Percentiles rank a stretch among this genome's conserved stretches.
These are phyloP conservation scores for Leptinotarsa juncta DNA, from an alignment of 2,888 invertebrate genomes.

Conservation along the genomic window DNA sequence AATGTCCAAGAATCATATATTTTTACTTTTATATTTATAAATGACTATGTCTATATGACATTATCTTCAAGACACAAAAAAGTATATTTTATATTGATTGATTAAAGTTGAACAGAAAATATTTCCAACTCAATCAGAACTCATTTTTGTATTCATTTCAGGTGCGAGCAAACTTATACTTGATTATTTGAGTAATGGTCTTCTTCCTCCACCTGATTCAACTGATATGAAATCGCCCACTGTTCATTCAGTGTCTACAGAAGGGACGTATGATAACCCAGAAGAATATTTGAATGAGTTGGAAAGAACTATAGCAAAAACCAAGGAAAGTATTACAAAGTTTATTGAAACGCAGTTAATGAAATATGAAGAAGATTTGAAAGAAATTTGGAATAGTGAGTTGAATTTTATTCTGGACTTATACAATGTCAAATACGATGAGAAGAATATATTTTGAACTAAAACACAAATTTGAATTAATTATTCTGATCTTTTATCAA, in stretches of 20 bases:
- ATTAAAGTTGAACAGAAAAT: not conserved
- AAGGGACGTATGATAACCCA: conserved; percentile 15
- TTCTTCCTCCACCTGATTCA: not conserved
- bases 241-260: conserved; percentile 1
- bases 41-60: no score
- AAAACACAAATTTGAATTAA: not conserved
- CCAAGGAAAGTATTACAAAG: conserved; percentile 36
- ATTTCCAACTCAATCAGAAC: not conserved
- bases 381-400: conserved; percentile 51
- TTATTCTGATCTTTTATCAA: conserved; percentile 4
- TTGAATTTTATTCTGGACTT: conserved; percentile 50
- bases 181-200: conserved; percentile 11
- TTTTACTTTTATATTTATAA: no score
- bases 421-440: conserved; percentile 55
- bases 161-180: conserved; percentile 20
- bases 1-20: no score
- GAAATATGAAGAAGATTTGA: conserved; percentile 42
- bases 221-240: not conserved
- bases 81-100: no score
- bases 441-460: conserved; percentile 29
- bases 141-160: conserved; percentile 15
- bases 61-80: no score
- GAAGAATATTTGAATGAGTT: conserved; percentile 34
- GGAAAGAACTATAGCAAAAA: conserved; percentile 25
- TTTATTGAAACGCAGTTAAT: conserved; percentile 44